Evolutionary conservation across 2,888 invertebrate species (phyloP).

Genomic region (Cetonia aurata): DNA sequence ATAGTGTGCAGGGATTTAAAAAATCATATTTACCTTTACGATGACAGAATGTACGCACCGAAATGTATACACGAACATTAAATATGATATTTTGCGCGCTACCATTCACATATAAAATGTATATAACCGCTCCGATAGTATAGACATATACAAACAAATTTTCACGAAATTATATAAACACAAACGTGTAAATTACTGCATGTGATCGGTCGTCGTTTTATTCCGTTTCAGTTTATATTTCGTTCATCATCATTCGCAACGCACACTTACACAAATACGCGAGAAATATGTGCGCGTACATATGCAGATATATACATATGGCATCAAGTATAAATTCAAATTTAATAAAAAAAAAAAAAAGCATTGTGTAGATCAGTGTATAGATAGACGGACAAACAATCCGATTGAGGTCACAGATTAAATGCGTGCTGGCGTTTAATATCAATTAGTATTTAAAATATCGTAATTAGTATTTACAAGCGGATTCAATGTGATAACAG

Average conservation of each 20-base stretch:
- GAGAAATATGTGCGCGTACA: background rate
- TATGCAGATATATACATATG: background rate
- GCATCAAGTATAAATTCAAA: constrained; percentile 6
- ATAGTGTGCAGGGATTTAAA: background rate
- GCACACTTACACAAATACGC: background rate
- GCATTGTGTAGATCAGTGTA: too few relatives aligned
- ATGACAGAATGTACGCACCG: constrained; percentile 22
- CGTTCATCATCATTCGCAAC: constrained; percentile 8
- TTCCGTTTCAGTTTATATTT: constrained; percentile 23
- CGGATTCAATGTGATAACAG: background rate
- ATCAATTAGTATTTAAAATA: constrained; percentile 7
- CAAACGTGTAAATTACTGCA: constrained; percentile 24
- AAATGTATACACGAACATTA: constrained; percentile 20
- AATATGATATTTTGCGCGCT: constrained; percentile 25
- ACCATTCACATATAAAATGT: constrained; percentile 16
- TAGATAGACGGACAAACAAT: background rate
- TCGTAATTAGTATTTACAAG: constrained; percentile 10
- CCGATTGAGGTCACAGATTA: background rate
- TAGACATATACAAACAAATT: constrained; percentile 28
- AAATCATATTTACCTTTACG: constrained; percentile 21
- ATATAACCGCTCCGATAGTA: background rate
- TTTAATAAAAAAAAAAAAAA: background rate
- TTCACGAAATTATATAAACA: constrained; percentile 26
- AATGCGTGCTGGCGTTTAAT: constrained; percentile 3
- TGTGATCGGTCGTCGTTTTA: constrained; percentile 24